Evolutionary conservation across 2,888 invertebrate genomes (phyloP), one percentile per base, ranked within the genome.

Genomic region (Itoplectis maculator): DNA sequence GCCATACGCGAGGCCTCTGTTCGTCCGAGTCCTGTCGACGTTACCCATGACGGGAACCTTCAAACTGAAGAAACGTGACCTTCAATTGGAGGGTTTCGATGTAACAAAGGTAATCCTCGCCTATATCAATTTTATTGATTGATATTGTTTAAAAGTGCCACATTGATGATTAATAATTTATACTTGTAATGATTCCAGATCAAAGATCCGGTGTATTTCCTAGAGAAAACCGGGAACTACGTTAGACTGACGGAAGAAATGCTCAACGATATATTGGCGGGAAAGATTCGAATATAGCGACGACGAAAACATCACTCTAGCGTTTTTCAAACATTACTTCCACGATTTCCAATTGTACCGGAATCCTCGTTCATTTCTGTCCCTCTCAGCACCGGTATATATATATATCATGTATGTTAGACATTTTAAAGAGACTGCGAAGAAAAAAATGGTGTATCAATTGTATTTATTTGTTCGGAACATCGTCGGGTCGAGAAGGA

Each of bases 41-140:
- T 95, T 98, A 72, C 97, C 98, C 78, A 94, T 96, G 89, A 97
- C 97, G 2, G 96, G 97, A 63, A 99, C 99, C 0, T 99, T 97
- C 93, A 99, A 99, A 93, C 92, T 99, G 87, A 97, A 97, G 93
- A 99, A 99, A 92, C 94, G 96, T 3, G 96, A 97, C 87, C 95
- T 99, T 83, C 97, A 97, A 90, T 94, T 95, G 84, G 97, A 98
- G 86, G 98, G 97, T 1, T 99, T 96, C 92, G 95, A 99, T 90
- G 94, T 96, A 2, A 94, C 94, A 72, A 94, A 95, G 88, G 94
- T 96, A 86, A 95, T 97, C n/a, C n/a, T n/a, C n/a, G n/a, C n/a
- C n/a, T n/a, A n/a, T n/a, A n/a, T n/a, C n/a, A n/a, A n/a, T n/a
- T n/a, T n/a, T n/a, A n/a, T n/a, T n/a, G n/a, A n/a, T n/a, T n/a